These are phyloP conservation scores for Danionella dracula DNA, from an alignment of 2,797 vertebrate species.

Conservation along the genomic window DNA sequence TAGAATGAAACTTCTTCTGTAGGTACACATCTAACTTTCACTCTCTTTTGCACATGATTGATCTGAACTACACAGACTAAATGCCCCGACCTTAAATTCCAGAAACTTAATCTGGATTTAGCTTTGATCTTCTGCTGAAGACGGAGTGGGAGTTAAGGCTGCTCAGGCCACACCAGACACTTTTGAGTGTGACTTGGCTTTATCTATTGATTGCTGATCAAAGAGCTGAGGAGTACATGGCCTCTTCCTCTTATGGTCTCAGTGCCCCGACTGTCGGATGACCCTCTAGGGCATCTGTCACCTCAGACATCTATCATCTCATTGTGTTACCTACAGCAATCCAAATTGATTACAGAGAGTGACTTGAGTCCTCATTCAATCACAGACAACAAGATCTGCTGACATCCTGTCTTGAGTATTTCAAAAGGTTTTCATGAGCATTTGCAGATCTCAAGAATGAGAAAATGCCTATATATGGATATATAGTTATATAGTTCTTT, in stretches of 20 bases:
- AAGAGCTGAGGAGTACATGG: background rate
- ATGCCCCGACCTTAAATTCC: no score
- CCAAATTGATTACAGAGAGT: background rate
- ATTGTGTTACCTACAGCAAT: background rate
- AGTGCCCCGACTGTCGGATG: background rate
- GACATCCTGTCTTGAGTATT: background rate
- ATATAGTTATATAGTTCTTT: no score
- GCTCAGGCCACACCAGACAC: background rate
- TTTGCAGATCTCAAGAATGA: background rate
- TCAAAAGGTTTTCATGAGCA: background rate
- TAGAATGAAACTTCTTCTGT: no score
- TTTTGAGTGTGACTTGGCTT: slow-evolving; percentile 1
- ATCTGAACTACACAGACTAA: no score
- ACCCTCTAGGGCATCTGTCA: background rate
- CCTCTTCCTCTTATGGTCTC: background rate
- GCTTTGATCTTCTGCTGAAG: background rate
- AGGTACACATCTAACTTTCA: no score
- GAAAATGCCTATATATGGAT: slow-evolving; percentile 33
- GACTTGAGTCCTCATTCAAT: background rate
- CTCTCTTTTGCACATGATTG: no score
- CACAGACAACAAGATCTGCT: background rate
- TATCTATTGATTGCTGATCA: slow-evolving; percentile 25
- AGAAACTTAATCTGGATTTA: no score
- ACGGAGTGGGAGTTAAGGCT: background rate
- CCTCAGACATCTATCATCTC: slow-evolving; percentile 6